Evolutionary conservation across 2,113 vertebrate species (phyloP), one percentile per base, ranked within the genome.

Genomic region (Callocephalon fimbriatum): DNA sequence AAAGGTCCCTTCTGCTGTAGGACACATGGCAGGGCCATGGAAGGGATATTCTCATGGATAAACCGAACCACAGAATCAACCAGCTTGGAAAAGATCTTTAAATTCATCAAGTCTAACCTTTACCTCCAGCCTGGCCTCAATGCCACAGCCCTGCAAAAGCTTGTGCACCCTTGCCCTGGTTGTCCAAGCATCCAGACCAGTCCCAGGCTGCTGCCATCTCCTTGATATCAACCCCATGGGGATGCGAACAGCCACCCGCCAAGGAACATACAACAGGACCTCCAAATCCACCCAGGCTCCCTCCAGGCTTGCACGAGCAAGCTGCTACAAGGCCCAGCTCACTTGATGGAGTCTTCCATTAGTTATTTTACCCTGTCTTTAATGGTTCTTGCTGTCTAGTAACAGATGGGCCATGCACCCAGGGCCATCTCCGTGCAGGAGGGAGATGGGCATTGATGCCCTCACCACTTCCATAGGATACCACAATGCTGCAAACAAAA

Each of bases 1-100:
- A 38, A 71, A 21, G 9, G 21, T n/a, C 56, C 23, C 27, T 56
- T 31, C 27, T 29, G 31, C 22, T 31, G 14, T 4, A 63, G 48
- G 21, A 27, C 1, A 1, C 15, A 17, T 3, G 9, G 48, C 48
- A 70, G 62, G 5, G 3, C 26, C 8, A 5, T 0, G 6, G 23
- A 37, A 8, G 23, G 6, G 27, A 15, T 7, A 12, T 27, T 15
- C 31, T 62, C 31, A 3, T 1, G 16, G 59, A 40, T 61, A 25
- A 18, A 17, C 13, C 9, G 16, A 66, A 68, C 26, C 26, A 51
- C 15, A 16, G 26, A 51, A 51, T 27, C 50, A 51, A 29, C 50
- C 50, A 51, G 50, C 16, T 29, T 51, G 26, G 20, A 58, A 32
- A 58, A n/a, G 19, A 21, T 22, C 20, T 58, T 58, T 21, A 22